Conservation (phyloP, 2,113 vertebrate species). For the Gobio gobio region DNA sequence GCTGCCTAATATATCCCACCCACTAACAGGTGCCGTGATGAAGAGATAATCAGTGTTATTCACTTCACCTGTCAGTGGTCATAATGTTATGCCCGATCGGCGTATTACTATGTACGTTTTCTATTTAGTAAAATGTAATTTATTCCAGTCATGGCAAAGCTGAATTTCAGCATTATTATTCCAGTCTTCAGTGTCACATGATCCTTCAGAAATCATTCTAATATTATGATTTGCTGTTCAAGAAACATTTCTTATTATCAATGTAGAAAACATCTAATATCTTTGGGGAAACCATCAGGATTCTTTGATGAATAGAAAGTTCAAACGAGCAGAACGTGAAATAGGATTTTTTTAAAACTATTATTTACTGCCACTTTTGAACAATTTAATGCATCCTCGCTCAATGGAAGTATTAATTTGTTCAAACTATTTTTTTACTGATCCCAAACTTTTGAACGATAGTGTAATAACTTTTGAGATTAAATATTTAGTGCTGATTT, state of each 20-base stretch:
- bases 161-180: background rate
- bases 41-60: no score
- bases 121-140: background rate
- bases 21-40: no score
- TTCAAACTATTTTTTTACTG: background rate
- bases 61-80: no score
- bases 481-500: background rate
- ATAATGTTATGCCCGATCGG: no score
- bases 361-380: background rate
- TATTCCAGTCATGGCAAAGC: background rate
- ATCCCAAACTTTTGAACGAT: background rate
- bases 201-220: background rate
- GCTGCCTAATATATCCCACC: no score
- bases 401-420: background rate
- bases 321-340: background rate
- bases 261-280: background rate
- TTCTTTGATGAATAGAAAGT: background rate
- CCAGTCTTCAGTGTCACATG: background rate
- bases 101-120: background rate
- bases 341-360: no score
- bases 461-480: background rate
- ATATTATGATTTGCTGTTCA: background rate
- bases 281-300: background rate
- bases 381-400: background rate
- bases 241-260: background rate